Evolutionary conservation across 2,888 invertebrate species (phyloP).

Genomic region (Blastobasis lacticolella): DNA sequence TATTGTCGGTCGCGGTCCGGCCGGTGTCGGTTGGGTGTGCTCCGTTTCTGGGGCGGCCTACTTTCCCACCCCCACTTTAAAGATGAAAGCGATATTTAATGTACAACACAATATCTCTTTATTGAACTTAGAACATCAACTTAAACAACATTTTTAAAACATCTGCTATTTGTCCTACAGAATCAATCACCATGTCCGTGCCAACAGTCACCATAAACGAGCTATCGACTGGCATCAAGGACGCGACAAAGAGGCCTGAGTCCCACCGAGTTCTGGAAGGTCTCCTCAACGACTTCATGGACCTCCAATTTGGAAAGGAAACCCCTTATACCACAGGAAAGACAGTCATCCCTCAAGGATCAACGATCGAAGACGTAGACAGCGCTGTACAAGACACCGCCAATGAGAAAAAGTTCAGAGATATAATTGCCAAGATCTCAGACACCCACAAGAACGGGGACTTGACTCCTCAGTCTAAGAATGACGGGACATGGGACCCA

Average conservation of each 20-base stretch:
- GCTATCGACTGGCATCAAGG: slow-evolving; percentile 38
- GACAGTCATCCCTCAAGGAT: slow-evolving; percentile 41
- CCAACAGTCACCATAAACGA: slow-evolving; percentile 48
- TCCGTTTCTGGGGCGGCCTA: too few relatives aligned
- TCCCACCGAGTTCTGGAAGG: slow-evolving; percentile 51
- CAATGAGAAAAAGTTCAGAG: slow-evolving; percentile 40
- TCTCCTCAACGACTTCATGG: slow-evolving; percentile 59
- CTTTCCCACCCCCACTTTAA: too few relatives aligned
- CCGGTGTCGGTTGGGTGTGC: too few relatives aligned
- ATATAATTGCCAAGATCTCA: slow-evolving; percentile 45
- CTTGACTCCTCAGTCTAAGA: slow-evolving; percentile 37
- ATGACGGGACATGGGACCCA: slow-evolving; percentile 51
- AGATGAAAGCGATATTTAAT: too few relatives aligned
- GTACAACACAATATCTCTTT: too few relatives aligned
- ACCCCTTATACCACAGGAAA: slow-evolving; percentile 61
- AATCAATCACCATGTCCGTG: slow-evolving; percentile 33
- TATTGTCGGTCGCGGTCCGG: too few relatives aligned
- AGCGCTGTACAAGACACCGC: slow-evolving; percentile 31
- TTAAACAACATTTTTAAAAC: too few relatives aligned
- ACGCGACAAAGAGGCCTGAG: slow-evolving; percentile 31
- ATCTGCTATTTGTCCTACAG: too few relatives aligned
- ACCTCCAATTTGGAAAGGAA: slow-evolving; percentile 48
- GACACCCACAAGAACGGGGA: slow-evolving; percentile 47
- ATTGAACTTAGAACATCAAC: too few relatives aligned
- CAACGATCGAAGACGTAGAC: slow-evolving; percentile 43